Percentiles rank a stretch among this genome's conserved stretches.
Conservation (phyloP, 2,797 vertebrate species). For the Paedocypris micromegethes region DNA sequence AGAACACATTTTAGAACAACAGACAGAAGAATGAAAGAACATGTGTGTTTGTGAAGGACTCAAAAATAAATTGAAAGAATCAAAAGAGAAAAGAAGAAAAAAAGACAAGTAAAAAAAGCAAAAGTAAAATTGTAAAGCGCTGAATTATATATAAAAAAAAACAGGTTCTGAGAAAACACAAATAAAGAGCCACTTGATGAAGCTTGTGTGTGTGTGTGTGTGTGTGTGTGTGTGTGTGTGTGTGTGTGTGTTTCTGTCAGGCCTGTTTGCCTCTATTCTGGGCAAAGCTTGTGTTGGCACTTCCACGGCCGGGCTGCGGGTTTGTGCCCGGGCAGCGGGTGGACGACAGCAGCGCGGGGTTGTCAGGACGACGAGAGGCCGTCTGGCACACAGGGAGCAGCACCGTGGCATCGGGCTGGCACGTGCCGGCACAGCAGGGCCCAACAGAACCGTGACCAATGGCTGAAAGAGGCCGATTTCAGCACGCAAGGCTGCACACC, state of each 20-base stretch:
- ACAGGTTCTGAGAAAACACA: neutral
- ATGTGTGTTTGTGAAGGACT: too few species aligned
- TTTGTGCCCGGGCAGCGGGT: conserved; percentile 57
- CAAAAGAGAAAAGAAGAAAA: too few species aligned
- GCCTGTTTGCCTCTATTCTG: conserved; percentile 72
- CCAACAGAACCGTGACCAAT: conserved; percentile 78
- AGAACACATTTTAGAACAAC: too few species aligned
- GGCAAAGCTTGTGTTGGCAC: conserved; percentile 58
- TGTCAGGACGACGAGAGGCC: conserved; percentile 68
- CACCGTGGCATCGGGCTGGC: conserved; percentile 74
- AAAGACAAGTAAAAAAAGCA: too few species aligned
- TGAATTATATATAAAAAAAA: neutral
- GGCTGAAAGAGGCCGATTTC: conserved; percentile 74
- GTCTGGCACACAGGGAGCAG: conserved; percentile 75
- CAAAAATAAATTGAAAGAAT: too few species aligned
- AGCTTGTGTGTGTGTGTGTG: conserved; percentile 29
- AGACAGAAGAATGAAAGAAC: too few species aligned
- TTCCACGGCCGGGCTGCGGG: conserved; percentile 54
- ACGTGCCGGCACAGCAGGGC: conserved; percentile 80
- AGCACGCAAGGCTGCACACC: conserved; percentile 71
- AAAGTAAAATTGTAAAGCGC: too few species aligned
- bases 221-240: conserved; percentile 22
- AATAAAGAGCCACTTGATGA: conserved; percentile 58
- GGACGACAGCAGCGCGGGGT: conserved; percentile 68
- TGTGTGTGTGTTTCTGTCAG: conserved; percentile 66